A percentile compares a stretch with the other conserved stretches of the same genome.
Evolutionary conservation across 2,888 invertebrate species (phyloP).

Genomic region (Prenolepis imparis): DNA sequence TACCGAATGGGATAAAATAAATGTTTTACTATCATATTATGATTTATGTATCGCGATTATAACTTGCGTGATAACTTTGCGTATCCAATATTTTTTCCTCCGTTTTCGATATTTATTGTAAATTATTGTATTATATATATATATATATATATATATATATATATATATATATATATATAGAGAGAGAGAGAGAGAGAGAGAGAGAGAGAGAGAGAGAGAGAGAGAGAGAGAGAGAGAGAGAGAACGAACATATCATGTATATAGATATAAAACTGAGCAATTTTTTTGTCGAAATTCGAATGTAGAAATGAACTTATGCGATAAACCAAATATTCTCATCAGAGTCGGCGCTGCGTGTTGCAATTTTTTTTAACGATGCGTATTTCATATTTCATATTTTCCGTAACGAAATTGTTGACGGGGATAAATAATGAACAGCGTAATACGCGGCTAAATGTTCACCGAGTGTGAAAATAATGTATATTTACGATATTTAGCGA

Average conservation of each 20-base stretch:
- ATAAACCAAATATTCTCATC: slow-evolving; percentile 20
- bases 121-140: slow-evolving; percentile 33
- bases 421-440: slow-evolving; percentile 17
- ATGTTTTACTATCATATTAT: neutral
- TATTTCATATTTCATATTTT: slow-evolving; percentile 26
- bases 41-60: slow-evolving; percentile 19
- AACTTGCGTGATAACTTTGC: slow-evolving; percentile 32
- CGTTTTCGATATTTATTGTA: slow-evolving; percentile 37
- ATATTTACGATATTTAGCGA: neutral
- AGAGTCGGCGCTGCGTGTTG: neutral
- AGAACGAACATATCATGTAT: neutral
- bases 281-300: slow-evolving; percentile 15
- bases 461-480: neutral
- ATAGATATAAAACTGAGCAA: slow-evolving; percentile 10
- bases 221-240: no score
- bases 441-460: neutral
- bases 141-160: no score
- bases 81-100: slow-evolving; percentile 6
- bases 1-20: slow-evolving; percentile 37
- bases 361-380: slow-evolving; percentile 25
- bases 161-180: no score
- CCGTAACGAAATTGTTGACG: neutral
- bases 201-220: no score
- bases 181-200: no score
- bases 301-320: slow-evolving; percentile 7